Percentiles rank a stretch among this genome's conserved stretches.
These are phyloP conservation scores for Bucorvus abyssinicus DNA, from an alignment of 2,797 vertebrate genomes.

Conservation along the genomic window DNA sequence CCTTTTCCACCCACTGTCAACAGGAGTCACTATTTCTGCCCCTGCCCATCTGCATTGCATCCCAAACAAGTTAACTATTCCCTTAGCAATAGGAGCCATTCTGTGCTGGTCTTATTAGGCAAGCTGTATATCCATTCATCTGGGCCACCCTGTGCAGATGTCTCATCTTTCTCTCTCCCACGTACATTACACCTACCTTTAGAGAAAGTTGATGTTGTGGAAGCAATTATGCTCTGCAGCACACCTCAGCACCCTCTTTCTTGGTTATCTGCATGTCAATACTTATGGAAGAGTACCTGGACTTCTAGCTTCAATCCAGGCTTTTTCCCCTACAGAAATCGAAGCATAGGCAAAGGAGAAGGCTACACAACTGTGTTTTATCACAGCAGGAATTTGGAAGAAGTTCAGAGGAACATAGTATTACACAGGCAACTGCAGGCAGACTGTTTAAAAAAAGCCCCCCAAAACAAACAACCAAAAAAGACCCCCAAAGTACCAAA, in stretches of 20 bases:
- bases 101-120: rapidly evolving
- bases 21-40: not conserved
- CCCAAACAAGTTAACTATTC: not conserved
- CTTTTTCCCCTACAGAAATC: not conserved
- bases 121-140: not conserved
- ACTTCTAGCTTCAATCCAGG: not conserved
- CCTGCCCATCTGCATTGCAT: rapidly evolving
- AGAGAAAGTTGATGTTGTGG: not conserved
- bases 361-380: not conserved
- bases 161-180: not conserved
- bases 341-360: not conserved
- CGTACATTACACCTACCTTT: not conserved
- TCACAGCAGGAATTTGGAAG: not conserved
- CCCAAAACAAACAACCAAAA: not conserved
- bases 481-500: rapidly evolving
- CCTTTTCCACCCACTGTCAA: not conserved
- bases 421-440: not conserved
- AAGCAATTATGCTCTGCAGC: not conserved
- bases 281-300: not conserved
- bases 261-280: not conserved
- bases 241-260: not conserved
- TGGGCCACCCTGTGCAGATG: not conserved
- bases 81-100: not conserved
- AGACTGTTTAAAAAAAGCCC: not conserved
- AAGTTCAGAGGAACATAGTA: not conserved